Conservation (phyloP, 2,797 vertebrate genomes). For the Petrocephalus schoutedeni region DNA sequence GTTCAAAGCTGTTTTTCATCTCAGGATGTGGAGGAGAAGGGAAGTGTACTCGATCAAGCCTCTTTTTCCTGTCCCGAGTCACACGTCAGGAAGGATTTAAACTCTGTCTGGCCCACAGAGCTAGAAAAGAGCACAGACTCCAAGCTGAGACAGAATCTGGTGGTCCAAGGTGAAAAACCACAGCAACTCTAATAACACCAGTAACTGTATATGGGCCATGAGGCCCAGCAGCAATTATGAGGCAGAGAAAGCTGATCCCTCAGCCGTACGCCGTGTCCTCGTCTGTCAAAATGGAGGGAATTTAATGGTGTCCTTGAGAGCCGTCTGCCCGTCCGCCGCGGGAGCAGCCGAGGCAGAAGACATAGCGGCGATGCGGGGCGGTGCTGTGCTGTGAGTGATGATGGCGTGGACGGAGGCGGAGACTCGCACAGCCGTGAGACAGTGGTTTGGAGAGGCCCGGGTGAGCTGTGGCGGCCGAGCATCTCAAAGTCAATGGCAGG, state of each 20-base stretch:
- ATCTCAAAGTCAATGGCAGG: constrained; percentile 8
- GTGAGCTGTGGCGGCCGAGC: constrained; percentile 39
- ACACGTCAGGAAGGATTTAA: not conserved
- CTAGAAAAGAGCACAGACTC: constrained; percentile 38
- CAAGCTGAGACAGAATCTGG: constrained; percentile 34
- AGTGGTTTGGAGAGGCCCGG: constrained; percentile 19
- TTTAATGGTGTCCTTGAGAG: constrained; percentile 46
- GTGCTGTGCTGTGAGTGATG: constrained; percentile 10
- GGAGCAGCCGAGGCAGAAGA: constrained; percentile 14
- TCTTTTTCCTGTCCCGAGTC: not conserved
- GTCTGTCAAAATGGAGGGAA: constrained; percentile 34
- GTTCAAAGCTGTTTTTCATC: not conserved
- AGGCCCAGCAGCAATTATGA: constrained; percentile 41
- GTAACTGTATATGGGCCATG: constrained; percentile 46
- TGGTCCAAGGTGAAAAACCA: constrained; percentile 56
- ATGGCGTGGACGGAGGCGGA: constrained; percentile 12
- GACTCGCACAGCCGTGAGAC: constrained; percentile 16
- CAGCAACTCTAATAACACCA: constrained; percentile 47
- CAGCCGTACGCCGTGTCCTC: constrained; percentile 26
- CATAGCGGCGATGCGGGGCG: not conserved
- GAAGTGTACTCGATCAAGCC: not conserved
- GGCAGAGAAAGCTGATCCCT: constrained; percentile 43
- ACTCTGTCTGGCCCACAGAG: not conserved
- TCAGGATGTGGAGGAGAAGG: not conserved
- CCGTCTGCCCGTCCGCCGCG: constrained; percentile 39